A percentile compares a stretch with the other conserved stretches of the same genome.
These are phyloP conservation scores for Ceratosolen solmsi DNA, from an alignment of 1,140 invertebrate species.

Conservation along the genomic window DNA sequence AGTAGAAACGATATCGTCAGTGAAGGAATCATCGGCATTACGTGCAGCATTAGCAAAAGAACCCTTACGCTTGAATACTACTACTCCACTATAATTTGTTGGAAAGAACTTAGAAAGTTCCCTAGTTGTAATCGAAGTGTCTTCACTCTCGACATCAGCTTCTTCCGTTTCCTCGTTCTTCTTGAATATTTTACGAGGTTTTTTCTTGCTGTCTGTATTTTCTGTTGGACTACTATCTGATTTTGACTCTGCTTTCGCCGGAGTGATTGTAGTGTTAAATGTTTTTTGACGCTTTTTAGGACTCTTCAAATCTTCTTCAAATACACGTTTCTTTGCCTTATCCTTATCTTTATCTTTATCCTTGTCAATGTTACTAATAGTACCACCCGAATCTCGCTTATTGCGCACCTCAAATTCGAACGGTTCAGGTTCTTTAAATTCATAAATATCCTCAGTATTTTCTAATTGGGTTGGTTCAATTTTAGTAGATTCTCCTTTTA, in stretches of 20 bases:
- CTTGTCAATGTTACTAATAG: constrained; percentile 35
- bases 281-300: constrained; percentile 69
- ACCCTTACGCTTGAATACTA: constrained; percentile 23
- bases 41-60: neutral
- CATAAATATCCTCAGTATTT: constrained; percentile 84
- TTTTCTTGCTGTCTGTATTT: constrained; percentile 62
- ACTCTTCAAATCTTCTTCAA: constrained; percentile 67
- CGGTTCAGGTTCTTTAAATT: constrained; percentile 91
- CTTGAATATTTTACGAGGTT: constrained; percentile 48
- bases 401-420: constrained; percentile 85
- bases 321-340: constrained; percentile 68
- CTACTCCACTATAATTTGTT: constrained; percentile 20
- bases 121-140: constrained; percentile 8
- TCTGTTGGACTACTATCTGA: constrained; percentile 58
- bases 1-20: neutral
- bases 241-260: constrained; percentile 62
- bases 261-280: constrained; percentile 37
- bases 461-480: constrained; percentile 59
- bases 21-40: neutral
- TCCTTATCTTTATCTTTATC: constrained; percentile 62
- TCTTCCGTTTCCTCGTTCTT: constrained; percentile 57
- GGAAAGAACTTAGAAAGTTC: constrained; percentile 23
- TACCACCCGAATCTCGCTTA: constrained; percentile 65
- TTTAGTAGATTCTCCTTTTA: constrained; percentile 54
- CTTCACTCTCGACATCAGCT: constrained; percentile 51